Evolutionary conservation across 2,113 vertebrate genomes (phyloP).

Genomic region (Pelmatolapia mariae): DNA sequence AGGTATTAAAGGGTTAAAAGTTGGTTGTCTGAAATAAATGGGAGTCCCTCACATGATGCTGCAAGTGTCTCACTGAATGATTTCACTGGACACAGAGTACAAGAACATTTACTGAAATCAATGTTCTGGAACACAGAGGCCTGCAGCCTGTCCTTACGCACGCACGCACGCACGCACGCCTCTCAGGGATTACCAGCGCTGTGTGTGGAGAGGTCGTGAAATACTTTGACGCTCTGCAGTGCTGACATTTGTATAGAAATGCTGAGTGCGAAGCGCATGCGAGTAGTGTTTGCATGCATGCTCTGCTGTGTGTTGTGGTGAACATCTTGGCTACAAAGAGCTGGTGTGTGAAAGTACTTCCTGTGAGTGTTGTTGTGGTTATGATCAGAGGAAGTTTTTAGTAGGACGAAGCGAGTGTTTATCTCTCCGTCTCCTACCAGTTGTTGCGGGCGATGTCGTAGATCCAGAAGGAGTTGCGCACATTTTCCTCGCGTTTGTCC

Average conservation of each 20-base stretch:
- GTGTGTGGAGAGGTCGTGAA: neutral
- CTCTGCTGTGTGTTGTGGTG: neutral
- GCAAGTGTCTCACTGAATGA: neutral
- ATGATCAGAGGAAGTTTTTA: neutral
- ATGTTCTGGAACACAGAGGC: constrained; percentile 15
- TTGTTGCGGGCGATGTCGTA: constrained; percentile 98
- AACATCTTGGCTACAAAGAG: neutral
- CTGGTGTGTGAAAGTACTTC: neutral
- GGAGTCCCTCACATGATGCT: neutral
- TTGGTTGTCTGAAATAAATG: neutral
- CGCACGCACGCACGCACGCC: fast-evolving
- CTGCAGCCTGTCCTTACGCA: constrained; percentile 11
- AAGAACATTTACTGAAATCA: constrained; percentile 4
- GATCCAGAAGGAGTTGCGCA: constrained; percentile 99
- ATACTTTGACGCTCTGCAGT: neutral
- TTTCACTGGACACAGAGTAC: neutral
- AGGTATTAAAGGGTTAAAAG: neutral
- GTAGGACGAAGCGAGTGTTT: neutral
- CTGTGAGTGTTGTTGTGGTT: neutral
- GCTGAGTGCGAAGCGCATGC: neutral
- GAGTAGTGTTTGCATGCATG: neutral
- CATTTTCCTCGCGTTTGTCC: constrained; percentile 96
- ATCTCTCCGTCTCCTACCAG: constrained; percentile 74
- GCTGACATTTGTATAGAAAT: neutral
- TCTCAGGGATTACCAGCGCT: neutral